Base-by-base conservation (phyloP, 30 jellyfish, hydroid and myxozoan species). In the Pseudorhiza aurosa region DNA sequence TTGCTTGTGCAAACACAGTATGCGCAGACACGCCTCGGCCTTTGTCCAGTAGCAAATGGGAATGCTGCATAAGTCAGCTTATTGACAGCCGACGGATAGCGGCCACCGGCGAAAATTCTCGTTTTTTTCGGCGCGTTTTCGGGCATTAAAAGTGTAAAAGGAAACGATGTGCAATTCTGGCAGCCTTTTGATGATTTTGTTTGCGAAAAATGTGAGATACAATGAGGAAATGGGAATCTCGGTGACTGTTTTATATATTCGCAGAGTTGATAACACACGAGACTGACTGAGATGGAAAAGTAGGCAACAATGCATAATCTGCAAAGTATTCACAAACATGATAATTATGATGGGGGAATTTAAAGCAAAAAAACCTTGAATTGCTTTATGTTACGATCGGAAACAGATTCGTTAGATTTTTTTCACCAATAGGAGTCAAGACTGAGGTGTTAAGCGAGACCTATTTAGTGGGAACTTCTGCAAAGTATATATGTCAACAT, bases 1-100 rank as follows among this genome's bases (percentile, higher is more conserved):
- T 64, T 80, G 55, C n/a, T n/a, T 37, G 84, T 77, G 65, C 65
- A 80, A 77, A 80, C 77, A 80, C 77, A 65, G 77, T 80, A 82
- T 72, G 91, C 91, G 84, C 43, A 35, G 82, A 51, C 95, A 70
- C 95, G 95, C 95, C 95, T 72, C 88, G 58, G 45, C 85, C 68
- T 58, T 84, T 84, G 95, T 84, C 62, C 53, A 44, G 14, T 81
- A 72, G 95, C 95, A 84, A 84, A 84, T 84, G 64, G 95, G 86
- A 84, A 69, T 72, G 64, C 82, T 64, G 75, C 28, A 65, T 37
- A 11, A 57, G 68, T 80, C 71, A 84, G 83, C 47, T 79, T 79
- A 80, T 80, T 80, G 91, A 80, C 91, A 80, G 91, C 53, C 84
- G 84, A 65, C 25, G 26, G 63, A 1, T 44, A 68, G 65, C 76